phyloP scores from a whole-genome alignment of 2,797 vertebrate species.

The Simalia tracyae region DNA sequence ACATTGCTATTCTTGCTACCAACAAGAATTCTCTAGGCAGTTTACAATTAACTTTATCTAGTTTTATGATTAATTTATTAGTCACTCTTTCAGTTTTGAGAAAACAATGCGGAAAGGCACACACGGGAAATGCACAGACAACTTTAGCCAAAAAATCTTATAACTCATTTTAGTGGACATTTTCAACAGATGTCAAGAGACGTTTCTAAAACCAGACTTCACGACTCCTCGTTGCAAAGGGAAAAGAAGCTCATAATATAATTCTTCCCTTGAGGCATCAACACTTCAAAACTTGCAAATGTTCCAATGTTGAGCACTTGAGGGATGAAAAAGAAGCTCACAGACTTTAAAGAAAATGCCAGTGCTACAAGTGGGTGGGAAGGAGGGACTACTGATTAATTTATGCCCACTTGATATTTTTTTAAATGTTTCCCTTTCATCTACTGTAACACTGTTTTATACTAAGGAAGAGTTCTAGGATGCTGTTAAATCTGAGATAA shows the following conservation, averaged over 20 bases:
- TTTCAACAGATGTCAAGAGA: neutral
- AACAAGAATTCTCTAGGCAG: neutral
- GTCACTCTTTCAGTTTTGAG: neutral
- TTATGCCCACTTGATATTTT: neutral
- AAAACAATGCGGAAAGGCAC: neutral
- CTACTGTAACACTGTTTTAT: neutral
- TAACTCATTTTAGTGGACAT: neutral
- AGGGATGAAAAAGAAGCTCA: neutral
- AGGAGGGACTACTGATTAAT: neutral
- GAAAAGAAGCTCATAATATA: neutral
- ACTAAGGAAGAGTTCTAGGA: constrained; percentile 1
- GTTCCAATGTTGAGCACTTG: neutral
- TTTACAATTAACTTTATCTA: neutral
- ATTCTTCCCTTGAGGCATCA: neutral
- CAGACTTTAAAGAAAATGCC: neutral
- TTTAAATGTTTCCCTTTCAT: neutral
- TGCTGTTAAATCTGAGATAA: neutral
- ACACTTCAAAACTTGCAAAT: constrained; percentile 10
- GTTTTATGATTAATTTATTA: neutral
- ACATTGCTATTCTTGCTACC: neutral
- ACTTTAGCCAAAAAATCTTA: neutral
- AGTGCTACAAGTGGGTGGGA: neutral
- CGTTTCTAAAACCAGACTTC: neutral
- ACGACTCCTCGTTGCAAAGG: neutral
- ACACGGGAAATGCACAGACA: neutral